phyloP scores from a whole-genome alignment of 2,888 invertebrate species.

The Stenolophus ochropezus region DNA sequence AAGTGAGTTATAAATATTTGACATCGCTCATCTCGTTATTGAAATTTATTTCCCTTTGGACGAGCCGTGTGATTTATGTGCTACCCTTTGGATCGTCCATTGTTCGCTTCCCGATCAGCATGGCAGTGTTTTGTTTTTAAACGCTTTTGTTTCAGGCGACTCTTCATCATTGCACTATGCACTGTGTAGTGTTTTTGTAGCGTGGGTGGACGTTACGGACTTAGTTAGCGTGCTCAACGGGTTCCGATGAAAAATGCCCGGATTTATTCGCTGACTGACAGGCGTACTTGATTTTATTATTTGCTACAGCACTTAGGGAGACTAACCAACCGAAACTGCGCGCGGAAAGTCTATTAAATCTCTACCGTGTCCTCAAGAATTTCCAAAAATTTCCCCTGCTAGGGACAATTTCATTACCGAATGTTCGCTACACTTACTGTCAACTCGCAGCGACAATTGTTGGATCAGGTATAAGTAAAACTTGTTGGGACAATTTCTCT shows the following conservation, averaged over 20 bases:
- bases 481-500: no score
- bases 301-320: background rate
- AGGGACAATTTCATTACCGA: background rate
- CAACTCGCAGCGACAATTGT: background rate
- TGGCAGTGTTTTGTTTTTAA: slow-evolving; percentile 40
- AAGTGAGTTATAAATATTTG: background rate
- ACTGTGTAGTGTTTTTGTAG: background rate
- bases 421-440: background rate
- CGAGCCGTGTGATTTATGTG: background rate
- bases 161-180: slow-evolving; percentile 35
- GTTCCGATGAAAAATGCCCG: background rate
- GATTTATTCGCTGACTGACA: background rate
- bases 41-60: background rate
- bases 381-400: background rate
- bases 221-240: background rate
- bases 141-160: slow-evolving; percentile 49
- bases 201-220: background rate
- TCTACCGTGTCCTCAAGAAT: background rate
- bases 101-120: background rate
- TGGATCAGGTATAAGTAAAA: no score
- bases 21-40: background rate
- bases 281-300: background rate
- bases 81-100: background rate
- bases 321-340: background rate
- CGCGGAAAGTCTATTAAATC: background rate